These are phyloP conservation scores for Rallus limicola DNA, from an alignment of 2,113 vertebrate genomes.

Conservation along the genomic window DNA sequence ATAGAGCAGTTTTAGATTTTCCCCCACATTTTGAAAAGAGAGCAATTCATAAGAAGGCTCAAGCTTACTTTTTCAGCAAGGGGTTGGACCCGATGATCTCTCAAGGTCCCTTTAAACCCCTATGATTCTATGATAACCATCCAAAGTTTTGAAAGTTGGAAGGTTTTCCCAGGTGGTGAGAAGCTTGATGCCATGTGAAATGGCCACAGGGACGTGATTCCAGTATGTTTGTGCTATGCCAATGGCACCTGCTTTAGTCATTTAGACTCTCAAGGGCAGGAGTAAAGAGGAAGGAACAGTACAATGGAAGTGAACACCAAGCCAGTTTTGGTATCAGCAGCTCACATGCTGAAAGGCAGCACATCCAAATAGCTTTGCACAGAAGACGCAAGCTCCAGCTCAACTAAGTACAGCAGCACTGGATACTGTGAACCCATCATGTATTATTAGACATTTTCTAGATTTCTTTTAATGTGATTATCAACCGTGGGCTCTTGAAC, in stretches of 20 bases:
- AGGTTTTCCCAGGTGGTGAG: neutral
- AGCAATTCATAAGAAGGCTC: neutral
- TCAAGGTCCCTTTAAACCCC: no score
- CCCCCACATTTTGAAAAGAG: neutral
- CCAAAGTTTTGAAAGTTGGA: neutral
- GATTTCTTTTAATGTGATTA: neutral
- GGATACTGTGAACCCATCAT: neutral
- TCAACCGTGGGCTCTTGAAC: neutral
- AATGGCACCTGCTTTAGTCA: neutral
- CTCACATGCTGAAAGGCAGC: neutral
- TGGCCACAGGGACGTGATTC: neutral
- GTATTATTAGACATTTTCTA: neutral
- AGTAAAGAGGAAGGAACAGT: neutral
- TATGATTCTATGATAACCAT: neutral
- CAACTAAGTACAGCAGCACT: neutral
- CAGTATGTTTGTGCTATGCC: neutral
- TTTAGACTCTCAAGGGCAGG: neutral
- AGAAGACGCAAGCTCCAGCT: neutral
- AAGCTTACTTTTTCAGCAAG: neutral
- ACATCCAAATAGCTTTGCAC: neutral
- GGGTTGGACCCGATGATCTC: no score
- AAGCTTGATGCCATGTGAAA: neutral
- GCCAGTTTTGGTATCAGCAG: neutral
- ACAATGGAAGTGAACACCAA: accelerated
- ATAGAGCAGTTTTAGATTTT: neutral